Evolutionary conservation across 2,797 vertebrate genomes (phyloP).

Genomic region (Streptopelia turtur): DNA sequence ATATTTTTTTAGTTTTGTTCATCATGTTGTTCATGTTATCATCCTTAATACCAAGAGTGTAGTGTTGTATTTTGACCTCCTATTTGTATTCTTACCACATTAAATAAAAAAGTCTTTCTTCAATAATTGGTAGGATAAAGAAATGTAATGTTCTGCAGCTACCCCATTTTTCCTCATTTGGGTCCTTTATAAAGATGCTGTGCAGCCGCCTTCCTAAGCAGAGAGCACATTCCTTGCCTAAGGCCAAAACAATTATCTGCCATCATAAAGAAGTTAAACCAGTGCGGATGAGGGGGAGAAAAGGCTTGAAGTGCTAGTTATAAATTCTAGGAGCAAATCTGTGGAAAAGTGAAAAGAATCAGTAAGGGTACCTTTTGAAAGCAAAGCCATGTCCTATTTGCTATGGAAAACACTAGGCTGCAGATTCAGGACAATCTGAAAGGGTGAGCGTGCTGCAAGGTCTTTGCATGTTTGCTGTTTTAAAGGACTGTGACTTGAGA

Average conservation of each 20-base stretch:
- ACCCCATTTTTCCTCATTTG: slow-evolving; percentile 64
- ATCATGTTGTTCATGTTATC: not conserved
- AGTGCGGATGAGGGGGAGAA: slow-evolving; percentile 7
- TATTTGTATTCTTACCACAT: slow-evolving; percentile 50
- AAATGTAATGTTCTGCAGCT: slow-evolving; percentile 53
- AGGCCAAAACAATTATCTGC: slow-evolving; percentile 76
- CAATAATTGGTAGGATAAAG: slow-evolving; percentile 73
- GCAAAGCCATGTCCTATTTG: not conserved
- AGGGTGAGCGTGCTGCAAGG: not conserved
- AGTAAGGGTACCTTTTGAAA: slow-evolving; percentile 35
- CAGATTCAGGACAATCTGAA: not conserved
- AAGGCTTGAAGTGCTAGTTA: slow-evolving; percentile 59
- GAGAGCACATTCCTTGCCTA: slow-evolving; percentile 72
- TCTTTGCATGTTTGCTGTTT: not conserved
- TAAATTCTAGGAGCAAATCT: slow-evolving; percentile 42
- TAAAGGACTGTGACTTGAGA: not conserved
- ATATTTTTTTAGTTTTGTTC: not conserved
- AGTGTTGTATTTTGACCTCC: slow-evolving; percentile 5
- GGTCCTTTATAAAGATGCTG: slow-evolving; percentile 42
- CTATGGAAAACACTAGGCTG: not conserved
- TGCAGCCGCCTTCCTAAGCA: slow-evolving; percentile 53
- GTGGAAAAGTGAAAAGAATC: slow-evolving; percentile 27
- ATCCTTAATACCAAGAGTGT: not conserved
- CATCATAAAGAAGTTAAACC: slow-evolving; percentile 71
- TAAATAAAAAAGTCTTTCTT: slow-evolving; percentile 50